Percentiles rank a stretch among this genome's conserved stretches.
Conservation (phyloP, 2,888 invertebrate species). For the Hedya salicella region DNA sequence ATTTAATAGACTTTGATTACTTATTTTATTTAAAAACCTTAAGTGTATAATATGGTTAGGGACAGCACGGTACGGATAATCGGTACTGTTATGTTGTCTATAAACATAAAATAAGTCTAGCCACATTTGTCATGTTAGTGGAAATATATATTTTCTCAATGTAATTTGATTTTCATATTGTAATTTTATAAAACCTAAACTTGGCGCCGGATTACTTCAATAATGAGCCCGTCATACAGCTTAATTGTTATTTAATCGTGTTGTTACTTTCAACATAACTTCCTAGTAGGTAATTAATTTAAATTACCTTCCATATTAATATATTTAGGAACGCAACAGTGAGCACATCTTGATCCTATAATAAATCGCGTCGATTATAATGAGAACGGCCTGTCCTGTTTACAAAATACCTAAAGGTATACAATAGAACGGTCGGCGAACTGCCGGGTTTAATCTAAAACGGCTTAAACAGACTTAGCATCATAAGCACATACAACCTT, state of each 20-base stretch:
- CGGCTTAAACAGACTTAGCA: background rate
- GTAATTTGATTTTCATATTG: too few species aligned
- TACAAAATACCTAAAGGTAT: slow-evolving; percentile 49
- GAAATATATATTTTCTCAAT: too few species aligned
- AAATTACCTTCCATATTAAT: slow-evolving; percentile 18
- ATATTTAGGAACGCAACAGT: background rate
- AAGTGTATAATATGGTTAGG: too few species aligned
- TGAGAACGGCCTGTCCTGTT: slow-evolving; percentile 45
- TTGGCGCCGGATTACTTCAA: background rate
- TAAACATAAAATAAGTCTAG: too few species aligned
- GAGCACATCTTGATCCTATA: slow-evolving; percentile 31
- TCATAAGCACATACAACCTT: slow-evolving; percentile 11
- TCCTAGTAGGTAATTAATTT: slow-evolving; percentile 14
- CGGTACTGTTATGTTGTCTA: too few species aligned
- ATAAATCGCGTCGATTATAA: slow-evolving; percentile 19
- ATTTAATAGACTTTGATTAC: too few species aligned
- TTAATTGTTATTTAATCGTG: slow-evolving; percentile 22
- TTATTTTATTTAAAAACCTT: too few species aligned
- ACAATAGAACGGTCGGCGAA: slow-evolving; percentile 49
- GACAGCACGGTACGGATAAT: too few species aligned
- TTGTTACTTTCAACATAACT: slow-evolving; percentile 21
- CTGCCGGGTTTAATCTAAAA: slow-evolving; percentile 17
- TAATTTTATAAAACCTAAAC: too few species aligned
- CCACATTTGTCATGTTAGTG: too few species aligned
- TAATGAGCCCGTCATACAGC: background rate